These are phyloP conservation scores for Corythucha ciliata DNA, from an alignment of 2,888 invertebrate genomes.

Conservation along the genomic window DNA sequence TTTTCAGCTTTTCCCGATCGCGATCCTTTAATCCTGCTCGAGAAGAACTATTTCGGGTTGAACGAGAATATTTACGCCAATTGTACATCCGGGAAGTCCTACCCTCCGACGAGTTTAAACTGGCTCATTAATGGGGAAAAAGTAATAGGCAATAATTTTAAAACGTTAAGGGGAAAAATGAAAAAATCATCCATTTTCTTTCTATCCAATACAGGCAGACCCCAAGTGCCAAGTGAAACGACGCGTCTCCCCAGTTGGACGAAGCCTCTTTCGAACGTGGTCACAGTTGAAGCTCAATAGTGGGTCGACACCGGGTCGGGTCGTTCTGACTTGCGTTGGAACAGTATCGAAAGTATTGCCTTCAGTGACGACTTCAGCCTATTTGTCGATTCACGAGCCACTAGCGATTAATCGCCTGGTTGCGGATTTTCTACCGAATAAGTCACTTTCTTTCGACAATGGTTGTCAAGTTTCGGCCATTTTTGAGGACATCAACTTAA, in stretches of 20 bases:
- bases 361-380: too few relatives aligned
- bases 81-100: constrained; percentile 13
- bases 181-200: background rate
- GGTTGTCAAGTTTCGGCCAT: too few relatives aligned
- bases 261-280: constrained; percentile 2
- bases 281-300: background rate
- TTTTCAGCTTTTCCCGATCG: constrained; percentile 9
- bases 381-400: too few relatives aligned
- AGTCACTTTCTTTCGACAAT: too few relatives aligned
- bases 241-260: background rate
- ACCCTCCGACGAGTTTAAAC: background rate
- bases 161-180: background rate
- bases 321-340: constrained; percentile 12
- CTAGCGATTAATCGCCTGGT: too few relatives aligned
- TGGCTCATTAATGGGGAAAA: constrained; percentile 18
- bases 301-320: constrained; percentile 10
- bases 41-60: background rate
- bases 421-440: too few relatives aligned
- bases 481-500: too few relatives aligned
- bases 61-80: constrained; percentile 8
- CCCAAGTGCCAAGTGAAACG: background rate
- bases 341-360: too few relatives aligned
- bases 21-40: background rate
- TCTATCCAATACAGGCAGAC: constrained; percentile 6
- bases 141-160: constrained; percentile 4